Evolutionary conservation across 2,888 invertebrate genomes (phyloP), one percentile per base, ranked within the genome.

Genomic region (Anodontia alba): DNA sequence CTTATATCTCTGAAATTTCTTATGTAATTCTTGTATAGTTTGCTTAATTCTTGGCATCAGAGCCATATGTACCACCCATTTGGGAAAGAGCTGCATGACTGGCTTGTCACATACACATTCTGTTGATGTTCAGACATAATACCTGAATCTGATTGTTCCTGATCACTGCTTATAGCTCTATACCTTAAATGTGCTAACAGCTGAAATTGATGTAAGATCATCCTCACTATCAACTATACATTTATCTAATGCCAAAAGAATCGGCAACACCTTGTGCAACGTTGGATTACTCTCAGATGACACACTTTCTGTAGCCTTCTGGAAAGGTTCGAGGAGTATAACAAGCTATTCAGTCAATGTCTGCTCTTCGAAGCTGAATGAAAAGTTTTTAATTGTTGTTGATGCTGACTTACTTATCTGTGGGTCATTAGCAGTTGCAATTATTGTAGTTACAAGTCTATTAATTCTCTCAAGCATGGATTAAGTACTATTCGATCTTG

Each of bases 401-500:
- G 57, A 2, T 23, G 57, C 57, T 26, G 57, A 26, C 23, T 57
- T 57, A 57, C 29, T 57, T 26, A 57, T 26, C 2, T 15, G 23
- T 3, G 26, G 23, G 33, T 83, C 80, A 26, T 43, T 67, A 2
- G 78, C 73, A 2, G 77, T 43, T 26, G 83, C 80, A 20, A 77
- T 54, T 12, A 83, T 8, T 1, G 76, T 75, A 20, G 78, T 78
- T 1, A 42, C 29, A 29, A 68, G 76, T 46, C 72, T 57, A 17
- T 73, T n/a, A 23, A 83, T 17, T 66, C 83, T 54, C 17, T 66
- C 23, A 3, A 80, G 68, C 81, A 84, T 81, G 1, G 26, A n/a
- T 17, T 73, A 23, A 26, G 75, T 72, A 0, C 68, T 57, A 46
- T 84, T 84, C 84, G 80, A 84, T 38, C 76, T 49, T 0, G 80